Evolutionary conservation across 2,888 invertebrate species (phyloP).

Genomic region (Amiota minor): DNA sequence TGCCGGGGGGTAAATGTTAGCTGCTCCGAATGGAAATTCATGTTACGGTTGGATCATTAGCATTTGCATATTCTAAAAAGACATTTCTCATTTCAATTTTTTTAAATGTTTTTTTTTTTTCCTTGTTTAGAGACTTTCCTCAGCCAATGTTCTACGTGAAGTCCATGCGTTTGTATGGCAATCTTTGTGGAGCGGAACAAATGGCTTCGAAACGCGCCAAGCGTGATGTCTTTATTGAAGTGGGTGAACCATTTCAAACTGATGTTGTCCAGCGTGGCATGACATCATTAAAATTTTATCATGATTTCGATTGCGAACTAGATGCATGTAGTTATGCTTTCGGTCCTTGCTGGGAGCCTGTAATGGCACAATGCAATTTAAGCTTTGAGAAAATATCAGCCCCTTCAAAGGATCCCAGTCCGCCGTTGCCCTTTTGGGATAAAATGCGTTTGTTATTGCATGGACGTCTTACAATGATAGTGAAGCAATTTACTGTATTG

Average conservation of each 20-base stretch:
- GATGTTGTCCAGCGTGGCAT: constrained; percentile 90
- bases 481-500: constrained; percentile 90
- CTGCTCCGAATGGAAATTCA: constrained; percentile 89
- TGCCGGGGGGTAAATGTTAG: constrained; percentile 88
- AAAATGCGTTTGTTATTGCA: constrained; percentile 93
- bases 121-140: constrained; percentile 88
- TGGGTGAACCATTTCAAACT: constrained; percentile 88
- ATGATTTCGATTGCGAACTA: constrained; percentile 96
- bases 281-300: constrained; percentile 96
- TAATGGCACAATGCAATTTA: constrained; percentile 74
- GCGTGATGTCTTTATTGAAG: constrained; percentile 77
- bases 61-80: background rate
- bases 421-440: constrained; percentile 97
- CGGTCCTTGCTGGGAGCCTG: constrained; percentile 99
- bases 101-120: constrained; percentile 38
- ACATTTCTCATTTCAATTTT: background rate
- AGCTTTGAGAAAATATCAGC: constrained; percentile 91
- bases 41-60: constrained; percentile 75
- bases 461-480: constrained; percentile 91
- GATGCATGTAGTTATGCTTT: constrained; percentile 93
- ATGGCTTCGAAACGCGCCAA: constrained; percentile 79
- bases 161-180: constrained; percentile 90
- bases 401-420: constrained; percentile 93
- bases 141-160: constrained; percentile 91
- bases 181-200: constrained; percentile 92